A percentile compares a stretch with the other conserved stretches of the same genome.
phyloP scores from a whole-genome alignment of 2,888 invertebrate genomes.

The Euzophera pinguis region DNA sequence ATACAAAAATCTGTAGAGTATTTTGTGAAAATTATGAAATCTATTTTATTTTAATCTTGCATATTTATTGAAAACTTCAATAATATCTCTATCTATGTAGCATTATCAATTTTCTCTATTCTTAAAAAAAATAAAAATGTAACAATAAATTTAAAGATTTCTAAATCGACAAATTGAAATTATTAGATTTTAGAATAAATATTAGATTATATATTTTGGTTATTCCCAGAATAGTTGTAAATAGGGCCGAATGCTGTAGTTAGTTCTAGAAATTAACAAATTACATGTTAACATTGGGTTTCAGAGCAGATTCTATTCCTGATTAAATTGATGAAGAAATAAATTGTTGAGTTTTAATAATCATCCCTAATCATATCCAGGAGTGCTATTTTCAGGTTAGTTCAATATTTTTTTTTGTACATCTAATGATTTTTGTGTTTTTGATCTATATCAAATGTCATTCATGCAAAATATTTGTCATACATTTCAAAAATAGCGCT shows the following conservation, averaged over 20 bases:
- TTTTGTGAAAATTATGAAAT: not conserved
- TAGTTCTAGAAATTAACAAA: constrained; percentile 27
- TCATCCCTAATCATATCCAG: too few species aligned
- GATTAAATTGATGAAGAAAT: constrained; percentile 57
- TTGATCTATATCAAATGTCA: too few species aligned
- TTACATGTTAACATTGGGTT: constrained; percentile 48
- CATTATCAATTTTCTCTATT: constrained; percentile 38
- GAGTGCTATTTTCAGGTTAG: too few species aligned
- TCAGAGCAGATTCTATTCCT: constrained; percentile 65
- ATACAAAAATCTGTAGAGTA: not conserved
- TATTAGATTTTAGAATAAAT: constrained; percentile 46
- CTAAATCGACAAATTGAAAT: constrained; percentile 40
- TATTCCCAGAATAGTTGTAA: constrained; percentile 38
- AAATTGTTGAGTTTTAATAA: constrained; percentile 30
- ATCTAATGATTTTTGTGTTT: too few species aligned
- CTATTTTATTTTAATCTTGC: not conserved
- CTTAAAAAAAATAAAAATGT: constrained; percentile 24
- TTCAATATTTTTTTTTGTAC: too few species aligned
- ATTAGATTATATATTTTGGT: constrained; percentile 64
- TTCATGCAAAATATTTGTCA: too few species aligned
- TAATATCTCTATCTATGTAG: constrained; percentile 6
- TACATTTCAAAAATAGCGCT: too few species aligned
- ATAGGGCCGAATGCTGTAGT: constrained; percentile 27
- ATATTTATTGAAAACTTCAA: not conserved
- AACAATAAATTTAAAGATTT: constrained; percentile 28